Evolutionary conservation across 2,888 invertebrate genomes (phyloP).

Genomic region (Synergus umbraculus): DNA sequence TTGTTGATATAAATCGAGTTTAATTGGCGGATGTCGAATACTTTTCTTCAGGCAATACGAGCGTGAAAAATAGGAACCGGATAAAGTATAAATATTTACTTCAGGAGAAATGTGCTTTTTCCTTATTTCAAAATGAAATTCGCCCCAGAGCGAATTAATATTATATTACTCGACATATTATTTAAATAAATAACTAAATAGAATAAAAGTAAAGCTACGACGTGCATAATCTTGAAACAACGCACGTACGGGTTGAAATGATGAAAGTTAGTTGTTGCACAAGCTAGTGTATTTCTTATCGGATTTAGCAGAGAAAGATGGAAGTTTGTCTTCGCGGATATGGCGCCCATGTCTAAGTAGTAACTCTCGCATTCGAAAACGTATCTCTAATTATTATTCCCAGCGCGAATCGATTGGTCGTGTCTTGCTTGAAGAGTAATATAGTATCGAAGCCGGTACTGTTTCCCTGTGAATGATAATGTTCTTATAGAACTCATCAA

Average conservation of each 20-base stretch:
- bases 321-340: conserved; percentile 21
- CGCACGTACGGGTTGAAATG: neutral
- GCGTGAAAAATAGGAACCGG: conserved; percentile 31
- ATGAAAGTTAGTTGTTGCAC: neutral
- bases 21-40: conserved; percentile 9
- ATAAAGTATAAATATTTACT: conserved; percentile 25
- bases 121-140: neutral
- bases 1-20: conserved; percentile 11
- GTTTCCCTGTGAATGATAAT: conserved; percentile 55
- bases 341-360: conserved; percentile 19
- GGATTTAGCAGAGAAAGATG: neutral
- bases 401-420: conserved; percentile 26
- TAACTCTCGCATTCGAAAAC: conserved; percentile 37
- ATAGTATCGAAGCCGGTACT: conserved; percentile 39
- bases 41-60: neutral
- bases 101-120: conserved; percentile 13
- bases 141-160: no score
- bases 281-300: conserved; percentile 17
- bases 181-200: no score
- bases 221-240: neutral
- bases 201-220: neutral
- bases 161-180: no score
- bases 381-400: conserved; percentile 38
- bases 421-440: conserved; percentile 42
- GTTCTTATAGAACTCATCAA: conserved; percentile 48